Evolutionary conservation across 2,888 invertebrate species (phyloP), one percentile per base, ranked within the genome.

Genomic region (Mystacides longicornis): DNA sequence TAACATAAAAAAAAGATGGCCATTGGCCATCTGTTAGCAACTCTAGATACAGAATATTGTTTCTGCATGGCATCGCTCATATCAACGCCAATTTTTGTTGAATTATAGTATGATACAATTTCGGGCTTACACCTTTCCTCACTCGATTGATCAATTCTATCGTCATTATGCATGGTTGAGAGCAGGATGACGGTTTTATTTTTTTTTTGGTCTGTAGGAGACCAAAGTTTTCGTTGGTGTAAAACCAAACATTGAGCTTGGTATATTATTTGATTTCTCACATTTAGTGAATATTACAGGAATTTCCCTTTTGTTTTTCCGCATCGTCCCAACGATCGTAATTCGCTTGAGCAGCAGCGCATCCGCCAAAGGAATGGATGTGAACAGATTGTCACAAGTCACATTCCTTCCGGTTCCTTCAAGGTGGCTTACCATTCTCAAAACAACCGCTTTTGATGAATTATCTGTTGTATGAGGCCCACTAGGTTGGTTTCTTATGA

Each of bases 111-210:
- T 23, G 63, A 62, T 27, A 64, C 64, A 22, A 65, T 65, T 51
- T 63, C 61, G 27, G 65, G 64, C 59, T 64, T 67, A 52, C 56
- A 51, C 54, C 62, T 56, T 14, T 62, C 59, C 33, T 60, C 62
- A 48, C 64, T 64, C 50, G 60, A 37, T 52, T 51, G 23, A 62
- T 67, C 64, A 51, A 67, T 65, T 42, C 56, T 57, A 37, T 62
- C 54, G 54, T 64, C 63, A 57, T 64, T 63, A 58, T 67, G 65
- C 42, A 66, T 42, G 14, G 61, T 62, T 48, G 66, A 67, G 57
- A 67, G 49, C 31, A 64, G 52, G 33, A 65, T 20, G 23, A 67
- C 64, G 56, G 64, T 62, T 60, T 67, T 66, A 45, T 62, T 62
- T 59, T 61, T 61, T 55, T 21, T 64, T 65, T 48, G 66, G 64